Base-by-base conservation (phyloP, 30 jellyfish, hydroid and myxozoan species). In the Catostylus mosaicus region DNA sequence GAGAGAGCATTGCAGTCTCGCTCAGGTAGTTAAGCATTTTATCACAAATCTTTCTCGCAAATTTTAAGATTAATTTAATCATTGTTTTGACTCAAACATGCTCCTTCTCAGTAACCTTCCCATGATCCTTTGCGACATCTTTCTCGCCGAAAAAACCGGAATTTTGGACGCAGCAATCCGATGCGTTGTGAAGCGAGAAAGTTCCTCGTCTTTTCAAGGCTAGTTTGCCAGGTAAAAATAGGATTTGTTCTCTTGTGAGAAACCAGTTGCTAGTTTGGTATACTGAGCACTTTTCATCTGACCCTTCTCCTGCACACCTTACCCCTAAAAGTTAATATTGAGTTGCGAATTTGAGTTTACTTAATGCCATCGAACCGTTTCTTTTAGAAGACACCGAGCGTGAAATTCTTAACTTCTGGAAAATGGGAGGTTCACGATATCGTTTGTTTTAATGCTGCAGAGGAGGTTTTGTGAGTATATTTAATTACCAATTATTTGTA, bases 361-460 rank as follows among this genome's bases (percentile, higher is more conserved):
- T 5, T 7, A 40, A 5, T 14, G 54, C 14, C 14, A 7, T 14
- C 14, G 7, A 5, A 5, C 54, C 7, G 7, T 16, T 48, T 23
- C 20, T 59, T 37, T 7, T 33, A 83, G 87, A 73, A 73, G 19
- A 36, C 63, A 16, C 73, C 51, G 6, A 62, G 80, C 26, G 95
- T 85, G 10, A 26, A 18, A n/a, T 87, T 77, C 48, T 61, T 87
- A 46, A 87, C 96, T 14, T 36, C 79, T 37, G 96, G 96, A 14
- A 56, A 59, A 60, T 87, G 59, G 65, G 91, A 87, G 14, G 80
- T 69, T 3, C 88, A 71, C 4, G 96, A 78, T 66, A 46, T 87
- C 22, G 51, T 61, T 0, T 77, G 96, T 66, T 87, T 68, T 78
- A 90, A 87, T 62, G 67, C 96, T 0, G 72, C 19, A 20, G 45